Base-by-base conservation (phyloP, 2,888 invertebrate species). In the Dolomedes plantarius region DNA sequence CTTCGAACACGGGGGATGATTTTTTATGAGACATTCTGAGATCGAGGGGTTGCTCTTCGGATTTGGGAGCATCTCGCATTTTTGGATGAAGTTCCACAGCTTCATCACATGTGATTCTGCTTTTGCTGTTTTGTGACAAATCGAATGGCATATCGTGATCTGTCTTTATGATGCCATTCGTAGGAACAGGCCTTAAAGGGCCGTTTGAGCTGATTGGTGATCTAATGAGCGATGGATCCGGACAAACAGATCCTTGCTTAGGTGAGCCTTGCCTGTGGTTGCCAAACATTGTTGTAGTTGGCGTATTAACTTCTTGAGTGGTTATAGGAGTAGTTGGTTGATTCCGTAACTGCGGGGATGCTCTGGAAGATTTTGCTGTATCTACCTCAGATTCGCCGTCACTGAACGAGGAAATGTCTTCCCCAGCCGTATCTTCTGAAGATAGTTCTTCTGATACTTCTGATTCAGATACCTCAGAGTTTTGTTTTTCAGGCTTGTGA, bases 21-120 rank as follows among this genome's bases (percentile, higher is more conserved):
- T 96, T 95, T 91, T 97, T 96, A 92, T 95, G 95, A 87, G 93
- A 92, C 90, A 97, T 94, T 72, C 95, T 94, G 83, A 98, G 93
- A 91, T 96, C 96, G 65, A 96, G 91, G 0, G 96, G 96, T 90
- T 95, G 94, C 91, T 96, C 95, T 76, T 93, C 90, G 76, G 86
- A 92, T 91, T 91, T 91, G 92, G 78, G 65, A 6, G 71, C 90
- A 89, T 88, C 92, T 89, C 83, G 68, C 68, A 77, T 74, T 68
- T 88, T 88, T 0, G 88, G 76, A 41, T 88, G 87, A 67, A 77
- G 88, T 41, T 88, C 86, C n/a, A 71, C 41, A 23, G 67, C 67
- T 36, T 86, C 82, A 28, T 88, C 88, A 19, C 74, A 50, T 13
- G 65, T 72, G 16, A 41, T 29, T 65, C 79, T 85, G 31, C n/a